Evolutionary conservation across 53 echinoderm and acorn worm genomes (phyloP), one percentile per base, ranked within the genome.

Genomic region (Echinometra lucunter): DNA sequence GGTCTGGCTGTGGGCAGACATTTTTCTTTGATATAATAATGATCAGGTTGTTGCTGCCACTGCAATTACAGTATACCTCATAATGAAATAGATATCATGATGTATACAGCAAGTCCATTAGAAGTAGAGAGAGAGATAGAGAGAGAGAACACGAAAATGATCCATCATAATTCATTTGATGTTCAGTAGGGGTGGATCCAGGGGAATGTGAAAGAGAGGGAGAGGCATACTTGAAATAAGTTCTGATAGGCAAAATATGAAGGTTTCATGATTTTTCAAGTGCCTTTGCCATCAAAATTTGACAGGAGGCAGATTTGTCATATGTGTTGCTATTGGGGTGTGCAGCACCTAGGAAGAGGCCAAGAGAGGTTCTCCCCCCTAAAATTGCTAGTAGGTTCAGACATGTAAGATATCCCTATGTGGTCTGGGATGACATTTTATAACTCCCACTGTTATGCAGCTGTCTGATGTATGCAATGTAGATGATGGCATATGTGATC

Each of bases 371-470:
- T n/a, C n/a, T n/a, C n/a, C n/a, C n/a, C n/a, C n/a, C n/a, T n/a
- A n/a, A n/a, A n/a, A n/a, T n/a, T n/a, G 38, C 19, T 5, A 17
- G 21, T 16, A 40, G 38, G 38, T 38, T 42, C 3, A 4, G 38
- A 6, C 18, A 75, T 40, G 78, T 75, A 16, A 37, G 21, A 40
- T 75, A 42, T 75, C 42, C 19, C 12, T 78, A 78, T 78, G 78
- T 78, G 78, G 78, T 75, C 78, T 40, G 18, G 16, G 4, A 78
- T 75, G 78, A 78, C 78, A 78, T 78, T 78, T 38, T 42, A 18
- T 40, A 78, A 2, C 38, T 78, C 40, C 38, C 12, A 35, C 78
- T 40, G 40, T 1, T 40, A 19, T 19, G 42, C 78, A 78, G 42
- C 78, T 78, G 38, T 78, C 78, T 21, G 78, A 5, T 78, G 42